A percentile compares a stretch with the other conserved stretches of the same genome.
These are phyloP conservation scores for Vollenhovia emeryi DNA, from an alignment of 1,140 invertebrate genomes.

Conservation along the genomic window DNA sequence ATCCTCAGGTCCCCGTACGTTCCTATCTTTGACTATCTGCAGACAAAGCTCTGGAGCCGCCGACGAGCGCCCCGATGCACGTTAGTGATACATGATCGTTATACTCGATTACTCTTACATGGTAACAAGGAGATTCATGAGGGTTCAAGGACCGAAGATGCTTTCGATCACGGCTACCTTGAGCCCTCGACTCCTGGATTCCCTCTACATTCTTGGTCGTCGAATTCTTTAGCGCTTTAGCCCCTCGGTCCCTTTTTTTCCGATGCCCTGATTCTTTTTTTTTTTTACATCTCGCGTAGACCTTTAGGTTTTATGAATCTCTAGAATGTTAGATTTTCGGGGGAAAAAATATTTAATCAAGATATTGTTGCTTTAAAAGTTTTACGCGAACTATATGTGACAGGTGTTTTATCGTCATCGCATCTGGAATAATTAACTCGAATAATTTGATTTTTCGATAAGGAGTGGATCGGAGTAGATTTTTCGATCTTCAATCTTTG, in stretches of 20 bases:
- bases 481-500: background rate
- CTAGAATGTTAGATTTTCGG: background rate
- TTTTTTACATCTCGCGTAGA: too few species aligned
- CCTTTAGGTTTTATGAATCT: background rate
- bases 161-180: slow-evolving; percentile 15
- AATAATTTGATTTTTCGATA: background rate
- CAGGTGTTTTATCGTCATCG: background rate
- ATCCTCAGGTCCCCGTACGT: slow-evolving; percentile 98
- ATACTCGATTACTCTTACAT: slow-evolving; percentile 72
- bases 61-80: slow-evolving; percentile 86
- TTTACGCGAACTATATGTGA: background rate
- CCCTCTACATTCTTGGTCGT: background rate
- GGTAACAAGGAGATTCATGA: slow-evolving; percentile 27
- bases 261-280: too few species aligned
- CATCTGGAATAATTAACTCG: background rate
- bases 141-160: slow-evolving; percentile 22
- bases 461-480: background rate
- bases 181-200: slow-evolving; percentile 37
- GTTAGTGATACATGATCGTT: slow-evolving; percentile 83
- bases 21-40: slow-evolving; percentile 98
- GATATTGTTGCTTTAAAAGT: background rate
- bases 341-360: background rate
- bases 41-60: slow-evolving; percentile 90
- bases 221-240: slow-evolving; percentile 3
- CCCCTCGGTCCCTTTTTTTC: background rate